Conservation (phyloP, 1,140 invertebrate genomes). For the Drosophila jambulina region DNA sequence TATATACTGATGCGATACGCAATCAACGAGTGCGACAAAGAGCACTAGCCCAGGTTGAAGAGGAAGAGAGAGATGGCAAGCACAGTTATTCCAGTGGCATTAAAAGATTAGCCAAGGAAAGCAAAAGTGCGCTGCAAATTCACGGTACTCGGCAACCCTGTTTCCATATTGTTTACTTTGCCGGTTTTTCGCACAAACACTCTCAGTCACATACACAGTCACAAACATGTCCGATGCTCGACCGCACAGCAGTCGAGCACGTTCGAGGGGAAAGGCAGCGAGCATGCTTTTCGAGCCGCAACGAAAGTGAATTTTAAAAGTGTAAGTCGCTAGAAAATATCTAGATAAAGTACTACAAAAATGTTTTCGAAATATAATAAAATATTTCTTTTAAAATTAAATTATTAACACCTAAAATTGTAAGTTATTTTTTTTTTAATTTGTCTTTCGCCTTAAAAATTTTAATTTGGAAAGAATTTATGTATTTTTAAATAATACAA, state of each 20-base stretch:
- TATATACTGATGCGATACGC: constrained; percentile 9
- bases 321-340: neutral
- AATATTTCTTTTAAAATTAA: too few species aligned
- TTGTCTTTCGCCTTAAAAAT: too few species aligned
- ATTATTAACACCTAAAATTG: too few species aligned
- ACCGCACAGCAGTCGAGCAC: constrained; percentile 32
- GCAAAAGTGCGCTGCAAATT: constrained; percentile 31
- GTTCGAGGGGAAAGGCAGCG: constrained; percentile 65
- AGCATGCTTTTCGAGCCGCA: constrained; percentile 43
- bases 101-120: constrained; percentile 44
- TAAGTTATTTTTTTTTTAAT: too few species aligned
- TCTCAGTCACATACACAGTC: neutral
- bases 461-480: too few species aligned
- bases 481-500: too few species aligned
- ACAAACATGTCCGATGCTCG: neutral
- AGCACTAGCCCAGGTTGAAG: neutral
- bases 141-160: constrained; percentile 24
- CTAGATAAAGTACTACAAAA: neutral
- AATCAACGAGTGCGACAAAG: constrained; percentile 7
- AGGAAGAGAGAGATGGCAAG: constrained; percentile 10
- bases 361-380: too few species aligned
- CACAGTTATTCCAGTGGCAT: constrained; percentile 25
- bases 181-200: constrained; percentile 58
- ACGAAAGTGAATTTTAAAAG: constrained; percentile 71
- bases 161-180: constrained; percentile 65